Evolutionary conservation across 2,113 vertebrate species (phyloP), one percentile per base, ranked within the genome.

Genomic region (Hippopotamus amphibius): DNA sequence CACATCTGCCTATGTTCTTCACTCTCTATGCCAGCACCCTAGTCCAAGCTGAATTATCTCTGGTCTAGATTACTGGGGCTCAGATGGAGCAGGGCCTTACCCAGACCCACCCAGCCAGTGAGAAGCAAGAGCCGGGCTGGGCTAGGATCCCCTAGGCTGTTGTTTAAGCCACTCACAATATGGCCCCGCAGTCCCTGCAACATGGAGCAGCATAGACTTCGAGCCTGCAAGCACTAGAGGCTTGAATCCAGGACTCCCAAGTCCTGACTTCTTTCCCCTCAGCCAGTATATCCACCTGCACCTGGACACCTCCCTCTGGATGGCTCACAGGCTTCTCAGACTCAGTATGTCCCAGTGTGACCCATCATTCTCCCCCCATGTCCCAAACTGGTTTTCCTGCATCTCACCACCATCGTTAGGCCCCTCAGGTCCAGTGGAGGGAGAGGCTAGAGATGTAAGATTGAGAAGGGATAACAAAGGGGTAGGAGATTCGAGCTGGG

Each of bases 121-220:
- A 93, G 33, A 90, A 48, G 81, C 84, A 89, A 89, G 89, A 93
- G 83, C 61, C 43, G 37, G 50, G 28, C 21, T 76, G 43, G 68
- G 43, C 63, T 50, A 65, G 26, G 24, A 41, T 80, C 85, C 82
- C 57, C 21, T 79, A 66, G 41, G 43, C 28, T 37, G 15, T 84
- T 68, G 22, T 77, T 88, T 69, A 90, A 96, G 55, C 48, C 4
- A 55, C 15, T 88, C 53, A 61, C 11, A 53, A 1, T 80, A 65
- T n/a, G 11, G 21, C n/a, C 50, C 69, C 57, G 28, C 12, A 76
- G 48, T 50, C 81, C 89, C 21, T 48, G 16, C 16, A 93, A 65
- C 28, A 53, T 79, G 69, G 41, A 76, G 59, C 53, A 81, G 41
- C 83, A 65, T 86, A 28, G 14, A 69, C 69, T 65, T 83, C 16